Percentiles rank a stretch among this genome's conserved stretches.
Evolutionary conservation across 2,888 invertebrate species (phyloP).

Genomic region (Meteorus colon): DNA sequence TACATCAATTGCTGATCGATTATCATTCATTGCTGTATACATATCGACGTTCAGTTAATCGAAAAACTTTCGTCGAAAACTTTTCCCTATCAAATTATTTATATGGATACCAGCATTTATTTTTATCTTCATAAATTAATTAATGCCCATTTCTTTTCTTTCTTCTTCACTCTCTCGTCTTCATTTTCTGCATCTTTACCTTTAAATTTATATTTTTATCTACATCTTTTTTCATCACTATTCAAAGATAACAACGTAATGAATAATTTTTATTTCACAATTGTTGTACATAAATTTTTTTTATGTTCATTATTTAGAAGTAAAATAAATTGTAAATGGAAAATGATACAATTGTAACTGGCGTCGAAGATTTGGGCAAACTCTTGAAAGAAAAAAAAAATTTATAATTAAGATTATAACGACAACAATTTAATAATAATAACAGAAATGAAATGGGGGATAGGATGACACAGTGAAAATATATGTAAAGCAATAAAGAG

Average conservation of each 20-base stretch:
- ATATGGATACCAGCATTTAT: neutral
- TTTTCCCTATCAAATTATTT: neutral
- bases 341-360: too few species aligned
- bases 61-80: slow-evolving; percentile 18
- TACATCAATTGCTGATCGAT: slow-evolving; percentile 18
- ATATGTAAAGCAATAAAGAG: slow-evolving; percentile 20
- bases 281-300: too few species aligned
- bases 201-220: too few species aligned
- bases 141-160: neutral
- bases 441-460: neutral
- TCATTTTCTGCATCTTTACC: too few species aligned
- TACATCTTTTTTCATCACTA: neutral
- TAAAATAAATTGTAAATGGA: too few species aligned
- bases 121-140: neutral
- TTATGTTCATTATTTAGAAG: too few species aligned
- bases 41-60: neutral
- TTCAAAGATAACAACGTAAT: neutral
- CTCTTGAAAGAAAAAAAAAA: neutral
- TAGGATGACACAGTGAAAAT: neutral
- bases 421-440: neutral
- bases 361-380: neutral
- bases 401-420: neutral
- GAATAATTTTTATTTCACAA: neutral
- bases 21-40: neutral
- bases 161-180: neutral